A percentile compares a stretch with the other conserved stretches of the same genome.
phyloP scores from a whole-genome alignment of 2,113 vertebrate genomes.

The Madoqua kirkii region DNA sequence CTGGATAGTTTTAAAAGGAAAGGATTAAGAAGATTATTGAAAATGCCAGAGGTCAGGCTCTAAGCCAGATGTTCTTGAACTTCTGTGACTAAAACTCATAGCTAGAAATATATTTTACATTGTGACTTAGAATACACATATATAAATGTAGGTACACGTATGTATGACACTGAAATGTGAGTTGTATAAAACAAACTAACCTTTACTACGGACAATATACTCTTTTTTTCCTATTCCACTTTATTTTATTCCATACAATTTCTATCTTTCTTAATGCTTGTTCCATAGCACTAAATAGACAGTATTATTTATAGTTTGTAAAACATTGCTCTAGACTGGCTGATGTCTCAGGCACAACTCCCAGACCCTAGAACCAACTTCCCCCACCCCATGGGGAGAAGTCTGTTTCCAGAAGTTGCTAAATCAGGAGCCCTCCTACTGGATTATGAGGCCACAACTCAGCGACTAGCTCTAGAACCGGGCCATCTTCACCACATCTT shows the following conservation, averaged over 20 bases:
- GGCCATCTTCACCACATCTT: background rate
- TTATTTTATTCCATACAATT: background rate
- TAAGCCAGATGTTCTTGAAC: slow-evolving; percentile 29
- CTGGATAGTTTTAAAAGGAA: slow-evolving; percentile 23
- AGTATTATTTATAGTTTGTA: background rate
- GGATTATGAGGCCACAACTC: background rate
- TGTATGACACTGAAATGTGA: background rate
- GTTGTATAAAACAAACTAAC: background rate
- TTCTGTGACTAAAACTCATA: slow-evolving; percentile 14
- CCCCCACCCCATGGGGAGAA: background rate
- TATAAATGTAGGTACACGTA: background rate
- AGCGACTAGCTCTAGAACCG: background rate
- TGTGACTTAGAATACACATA: slow-evolving; percentile 7
- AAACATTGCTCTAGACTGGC: background rate
- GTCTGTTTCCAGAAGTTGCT: background rate
- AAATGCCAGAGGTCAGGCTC: background rate
- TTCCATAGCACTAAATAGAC: background rate
- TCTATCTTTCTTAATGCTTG: background rate
- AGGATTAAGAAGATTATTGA: slow-evolving; percentile 51
- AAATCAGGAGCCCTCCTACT: background rate
- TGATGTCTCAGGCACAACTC: background rate
- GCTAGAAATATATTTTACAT: background rate
- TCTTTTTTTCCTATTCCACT: background rate
- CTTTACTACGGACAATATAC: background rate
- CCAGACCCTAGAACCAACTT: background rate